Conservation (phyloP, 2,888 invertebrate species). For the Nomada ferruginata region DNA sequence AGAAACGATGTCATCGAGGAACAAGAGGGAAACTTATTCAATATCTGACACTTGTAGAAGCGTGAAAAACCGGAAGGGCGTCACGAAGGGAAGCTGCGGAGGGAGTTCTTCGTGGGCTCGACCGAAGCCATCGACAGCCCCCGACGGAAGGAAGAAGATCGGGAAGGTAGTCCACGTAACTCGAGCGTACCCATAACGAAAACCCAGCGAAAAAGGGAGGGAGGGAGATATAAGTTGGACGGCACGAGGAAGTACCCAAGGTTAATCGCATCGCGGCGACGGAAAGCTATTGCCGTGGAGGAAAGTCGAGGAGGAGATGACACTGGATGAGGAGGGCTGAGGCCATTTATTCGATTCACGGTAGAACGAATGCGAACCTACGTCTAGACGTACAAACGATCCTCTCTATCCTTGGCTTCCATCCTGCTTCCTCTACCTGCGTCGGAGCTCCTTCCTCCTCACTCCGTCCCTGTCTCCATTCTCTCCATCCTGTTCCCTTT, state of each 20-base stretch:
- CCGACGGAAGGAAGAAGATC: conserved; percentile 45
- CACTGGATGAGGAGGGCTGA: conserved; percentile 54
- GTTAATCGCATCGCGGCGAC: conserved; percentile 72
- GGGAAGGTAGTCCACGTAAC: conserved; percentile 57
- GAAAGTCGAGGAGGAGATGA: conserved; percentile 62
- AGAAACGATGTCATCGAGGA: not conserved
- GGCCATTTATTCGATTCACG: conserved; percentile 73
- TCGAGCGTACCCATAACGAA: conserved; percentile 52
- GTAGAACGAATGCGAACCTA: conserved; percentile 70
- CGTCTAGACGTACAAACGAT: conserved; percentile 72
- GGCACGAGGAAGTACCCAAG: conserved; percentile 69
- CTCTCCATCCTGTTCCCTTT: not conserved
- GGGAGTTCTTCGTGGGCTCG: conserved; percentile 1
- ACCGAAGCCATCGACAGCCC: conserved; percentile 41
- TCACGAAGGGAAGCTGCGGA: conserved; percentile 12
- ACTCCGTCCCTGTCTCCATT: not conserved
- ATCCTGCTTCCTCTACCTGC: conserved; percentile 13
- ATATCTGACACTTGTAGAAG: not conserved
- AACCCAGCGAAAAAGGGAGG: conserved; percentile 25
- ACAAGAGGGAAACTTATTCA: not conserved
- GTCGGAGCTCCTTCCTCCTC: conserved; percentile 15
- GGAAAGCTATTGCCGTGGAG: conserved; percentile 67
- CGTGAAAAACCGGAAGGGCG: conserved; percentile 18
- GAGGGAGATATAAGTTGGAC: conserved; percentile 18
- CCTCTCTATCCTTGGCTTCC: conserved; percentile 36